phyloP scores from a whole-genome alignment of 2,113 vertebrate genomes.

The Halichoeres trimaculatus region DNA sequence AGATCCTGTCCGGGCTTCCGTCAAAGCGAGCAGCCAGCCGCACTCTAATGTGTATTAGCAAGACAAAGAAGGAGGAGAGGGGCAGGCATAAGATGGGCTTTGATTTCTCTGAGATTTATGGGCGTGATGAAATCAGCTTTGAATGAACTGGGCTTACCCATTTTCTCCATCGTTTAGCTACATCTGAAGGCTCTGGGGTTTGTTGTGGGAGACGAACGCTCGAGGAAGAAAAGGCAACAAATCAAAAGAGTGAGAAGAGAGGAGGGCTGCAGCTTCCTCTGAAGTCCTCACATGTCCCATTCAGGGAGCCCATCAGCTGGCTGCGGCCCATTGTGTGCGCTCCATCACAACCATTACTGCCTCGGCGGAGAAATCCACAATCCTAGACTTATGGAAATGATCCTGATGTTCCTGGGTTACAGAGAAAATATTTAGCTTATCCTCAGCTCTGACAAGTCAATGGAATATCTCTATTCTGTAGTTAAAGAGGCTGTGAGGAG shows the following conservation, averaged over 20 bases:
- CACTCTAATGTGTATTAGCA: constrained; percentile 85
- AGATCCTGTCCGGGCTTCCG: constrained; percentile 61
- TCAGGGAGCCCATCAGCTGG: constrained; percentile 74
- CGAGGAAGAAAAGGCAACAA: constrained; percentile 74
- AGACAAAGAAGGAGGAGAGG: constrained; percentile 80
- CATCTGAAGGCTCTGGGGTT: constrained; percentile 78
- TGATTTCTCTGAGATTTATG: constrained; percentile 86
- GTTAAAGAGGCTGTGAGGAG: no score
- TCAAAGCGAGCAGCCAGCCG: constrained; percentile 85
- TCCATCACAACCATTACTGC: constrained; percentile 55
- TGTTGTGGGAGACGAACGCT: constrained; percentile 74
- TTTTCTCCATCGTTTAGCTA: constrained; percentile 81
- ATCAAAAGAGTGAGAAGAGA: constrained; percentile 68
- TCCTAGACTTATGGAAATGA: constrained; percentile 53
- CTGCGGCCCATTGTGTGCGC: constrained; percentile 58
- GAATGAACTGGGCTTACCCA: constrained; percentile 73
- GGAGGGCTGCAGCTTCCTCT: constrained; percentile 51
- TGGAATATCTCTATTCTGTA: constrained; percentile 39
- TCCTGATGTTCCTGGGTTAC: constrained; percentile 53
- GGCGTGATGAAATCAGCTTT: constrained; percentile 81
- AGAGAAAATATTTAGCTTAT: constrained; percentile 36
- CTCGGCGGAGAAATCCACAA: constrained; percentile 53
- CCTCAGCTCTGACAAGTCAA: constrained; percentile 2
- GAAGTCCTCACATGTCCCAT: constrained; percentile 70
- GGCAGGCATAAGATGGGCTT: constrained; percentile 68